Evolutionary conservation across 2,797 vertebrate species (phyloP).

Genomic region (Megaceryle alcyon): DNA sequence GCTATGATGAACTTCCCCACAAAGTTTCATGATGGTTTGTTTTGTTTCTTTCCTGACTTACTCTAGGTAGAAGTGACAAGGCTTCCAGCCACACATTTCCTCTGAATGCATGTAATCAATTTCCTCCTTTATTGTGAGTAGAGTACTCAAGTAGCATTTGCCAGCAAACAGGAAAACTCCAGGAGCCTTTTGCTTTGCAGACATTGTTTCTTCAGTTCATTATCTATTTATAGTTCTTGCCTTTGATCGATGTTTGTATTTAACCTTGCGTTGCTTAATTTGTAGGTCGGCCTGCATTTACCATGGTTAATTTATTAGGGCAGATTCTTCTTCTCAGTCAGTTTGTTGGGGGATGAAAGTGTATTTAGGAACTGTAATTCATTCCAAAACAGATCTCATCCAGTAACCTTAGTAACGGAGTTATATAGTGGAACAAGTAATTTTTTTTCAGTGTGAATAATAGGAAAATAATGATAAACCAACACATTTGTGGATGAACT

Average conservation of each 20-base stretch:
- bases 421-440: constrained; percentile 46
- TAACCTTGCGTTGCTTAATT: constrained; percentile 73
- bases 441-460: constrained; percentile 57
- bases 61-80: not conserved
- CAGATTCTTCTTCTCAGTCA: constrained; percentile 50
- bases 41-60: not conserved
- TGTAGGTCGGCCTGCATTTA: constrained; percentile 56
- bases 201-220: constrained; percentile 63
- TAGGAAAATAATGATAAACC: constrained; percentile 59
- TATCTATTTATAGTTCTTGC: constrained; percentile 67
- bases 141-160: not conserved
- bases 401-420: constrained; percentile 66
- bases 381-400: constrained; percentile 56
- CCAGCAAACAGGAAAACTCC: not conserved
- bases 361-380: constrained; percentile 49
- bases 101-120: not conserved
- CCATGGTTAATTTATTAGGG: constrained; percentile 67
- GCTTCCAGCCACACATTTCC: not conserved
- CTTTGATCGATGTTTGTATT: constrained; percentile 68
- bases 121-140: not conserved
- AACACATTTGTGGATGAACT: constrained; percentile 24
- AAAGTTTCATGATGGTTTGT: not conserved
- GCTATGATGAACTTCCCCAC: not conserved
- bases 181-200: constrained; percentile 49
- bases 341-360: not conserved